These are phyloP conservation scores for Encarsia formosa DNA, from an alignment of 2,888 invertebrate species.

Conservation along the genomic window DNA sequence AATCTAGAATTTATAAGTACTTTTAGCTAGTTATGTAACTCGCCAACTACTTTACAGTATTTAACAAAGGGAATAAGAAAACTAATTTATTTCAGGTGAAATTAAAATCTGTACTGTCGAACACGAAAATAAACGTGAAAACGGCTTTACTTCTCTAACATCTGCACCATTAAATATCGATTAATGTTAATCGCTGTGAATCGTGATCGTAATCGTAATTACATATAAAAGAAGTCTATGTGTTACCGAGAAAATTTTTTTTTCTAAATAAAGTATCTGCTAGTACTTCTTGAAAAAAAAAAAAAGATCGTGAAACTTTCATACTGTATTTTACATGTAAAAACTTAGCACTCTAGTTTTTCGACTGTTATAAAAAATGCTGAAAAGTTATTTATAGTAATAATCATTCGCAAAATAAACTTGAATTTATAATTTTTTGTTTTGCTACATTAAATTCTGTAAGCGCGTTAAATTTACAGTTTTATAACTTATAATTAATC, in stretches of 20 bases:
- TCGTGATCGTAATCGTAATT: constrained; percentile 23
- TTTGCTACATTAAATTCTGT: constrained; percentile 1
- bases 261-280: constrained; percentile 17
- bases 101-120: constrained; percentile 22
- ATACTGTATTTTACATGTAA: constrained; percentile 24
- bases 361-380: constrained; percentile 4
- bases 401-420: not conserved
- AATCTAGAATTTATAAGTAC: constrained; percentile 33
- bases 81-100: constrained; percentile 24
- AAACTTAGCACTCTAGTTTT: constrained; percentile 12
- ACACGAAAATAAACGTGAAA: constrained; percentile 9
- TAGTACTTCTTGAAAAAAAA: constrained; percentile 11
- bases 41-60: constrained; percentile 50
- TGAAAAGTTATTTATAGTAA: too few relatives aligned
- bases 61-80: constrained; percentile 36
- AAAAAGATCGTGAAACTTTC: constrained; percentile 15
- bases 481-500: constrained; percentile 9
- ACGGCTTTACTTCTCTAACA: constrained; percentile 22
- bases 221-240: constrained; percentile 22
- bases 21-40: constrained; percentile 40
- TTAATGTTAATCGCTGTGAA: constrained; percentile 29
- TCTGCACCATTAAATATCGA: constrained; percentile 25
- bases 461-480: constrained; percentile 14
- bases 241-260: constrained; percentile 20
- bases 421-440: constrained; percentile 5